phyloP scores from a whole-genome alignment of 1,140 invertebrate species.

The Cydia fagiglandana region DNA sequence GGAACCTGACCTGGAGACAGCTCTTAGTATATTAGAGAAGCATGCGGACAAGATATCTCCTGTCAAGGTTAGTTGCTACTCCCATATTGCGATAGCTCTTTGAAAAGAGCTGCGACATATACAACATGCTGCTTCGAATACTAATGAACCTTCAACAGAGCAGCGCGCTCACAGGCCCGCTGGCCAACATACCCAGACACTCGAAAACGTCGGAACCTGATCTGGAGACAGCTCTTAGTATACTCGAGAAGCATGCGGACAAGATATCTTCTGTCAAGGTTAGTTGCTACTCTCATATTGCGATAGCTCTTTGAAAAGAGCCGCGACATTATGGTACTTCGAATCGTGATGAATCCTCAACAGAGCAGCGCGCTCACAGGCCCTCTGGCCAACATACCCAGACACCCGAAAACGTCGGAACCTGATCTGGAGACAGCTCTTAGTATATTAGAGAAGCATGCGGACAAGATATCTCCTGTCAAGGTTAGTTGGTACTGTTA shows the following conservation, averaged over 20 bases:
- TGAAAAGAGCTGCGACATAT: conserved; percentile 83
- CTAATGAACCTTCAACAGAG: conserved; percentile 82
- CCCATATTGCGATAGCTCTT: background rate
- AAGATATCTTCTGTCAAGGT: conserved; percentile 90
- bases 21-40: conserved; percentile 88
- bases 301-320: conserved; percentile 69
- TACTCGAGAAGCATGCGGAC: conserved; percentile 90
- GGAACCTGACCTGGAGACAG: conserved; percentile 87
- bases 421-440: conserved; percentile 91
- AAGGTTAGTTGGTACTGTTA: conserved; percentile 72
- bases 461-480: conserved; percentile 88
- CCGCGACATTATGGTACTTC: conserved; percentile 82
- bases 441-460: conserved; percentile 88
- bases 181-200: conserved; percentile 60
- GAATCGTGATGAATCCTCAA: conserved; percentile 83
- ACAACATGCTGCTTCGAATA: conserved; percentile 83
- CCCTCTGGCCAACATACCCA: conserved; percentile 58
- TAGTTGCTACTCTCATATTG: conserved; percentile 61
- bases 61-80: conserved; percentile 78
- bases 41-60: conserved; percentile 92
- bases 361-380: conserved; percentile 69
- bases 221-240: conserved; percentile 86
- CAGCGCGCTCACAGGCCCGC: conserved; percentile 63
- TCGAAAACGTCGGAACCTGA: conserved; percentile 83
- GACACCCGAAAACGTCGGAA: conserved; percentile 76